Evolutionary conservation across 2,113 vertebrate genomes (phyloP).

Genomic region (Calyptomena viridis): DNA sequence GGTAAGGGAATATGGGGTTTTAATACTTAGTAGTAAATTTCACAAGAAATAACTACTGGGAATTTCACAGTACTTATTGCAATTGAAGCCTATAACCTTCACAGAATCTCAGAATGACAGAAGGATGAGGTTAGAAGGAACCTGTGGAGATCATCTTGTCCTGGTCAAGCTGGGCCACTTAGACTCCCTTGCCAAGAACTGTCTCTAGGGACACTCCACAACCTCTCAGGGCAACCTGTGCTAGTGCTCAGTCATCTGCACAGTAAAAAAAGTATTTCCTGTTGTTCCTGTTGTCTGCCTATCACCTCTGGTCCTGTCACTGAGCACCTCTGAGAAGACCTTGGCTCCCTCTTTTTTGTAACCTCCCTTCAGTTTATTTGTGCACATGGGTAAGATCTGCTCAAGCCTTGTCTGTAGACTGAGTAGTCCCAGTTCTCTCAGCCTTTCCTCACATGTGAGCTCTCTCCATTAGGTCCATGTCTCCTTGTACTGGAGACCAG

Average conservation of each 20-base stretch:
- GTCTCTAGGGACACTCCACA: not conserved
- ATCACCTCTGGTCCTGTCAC: no score
- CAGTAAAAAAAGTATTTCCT: no score
- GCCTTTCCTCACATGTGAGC: no score
- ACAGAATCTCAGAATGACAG: not conserved
- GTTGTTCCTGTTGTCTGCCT: no score
- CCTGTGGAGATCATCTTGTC: not conserved
- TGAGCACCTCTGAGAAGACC: no score
- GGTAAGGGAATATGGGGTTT: not conserved
- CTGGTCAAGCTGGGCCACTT: not conserved
- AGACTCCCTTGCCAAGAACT: not conserved
- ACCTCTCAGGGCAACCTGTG: not conserved
- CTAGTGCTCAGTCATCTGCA: not conserved
- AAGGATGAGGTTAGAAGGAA: not conserved
- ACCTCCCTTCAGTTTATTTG: no score
- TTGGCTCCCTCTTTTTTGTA: no score
- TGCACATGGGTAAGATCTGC: no score
- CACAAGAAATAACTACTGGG: not conserved
- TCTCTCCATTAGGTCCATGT: no score
- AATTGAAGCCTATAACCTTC: not conserved
- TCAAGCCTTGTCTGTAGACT: no score
- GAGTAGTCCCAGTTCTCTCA: no score
- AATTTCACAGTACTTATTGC: not conserved
- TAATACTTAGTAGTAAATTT: not conserved
- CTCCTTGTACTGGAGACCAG: no score